A percentile compares a stretch with the other conserved stretches of the same genome.
Evolutionary conservation across 2,113 vertebrate genomes (phyloP).

Genomic region (Asarcornis scutulata): DNA sequence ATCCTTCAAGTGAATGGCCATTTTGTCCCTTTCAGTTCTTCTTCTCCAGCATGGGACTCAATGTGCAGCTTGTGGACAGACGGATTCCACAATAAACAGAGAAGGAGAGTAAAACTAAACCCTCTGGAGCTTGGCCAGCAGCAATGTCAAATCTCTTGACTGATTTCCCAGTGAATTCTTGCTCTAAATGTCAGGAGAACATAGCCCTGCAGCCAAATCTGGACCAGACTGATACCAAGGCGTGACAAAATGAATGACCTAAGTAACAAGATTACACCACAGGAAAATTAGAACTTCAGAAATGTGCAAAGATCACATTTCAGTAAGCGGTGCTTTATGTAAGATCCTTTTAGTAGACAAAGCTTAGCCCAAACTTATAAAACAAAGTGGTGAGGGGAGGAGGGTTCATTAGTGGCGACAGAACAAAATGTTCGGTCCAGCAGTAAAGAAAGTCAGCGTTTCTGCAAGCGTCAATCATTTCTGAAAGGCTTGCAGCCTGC

Average conservation of each 20-base stretch:
- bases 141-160: conserved; percentile 79
- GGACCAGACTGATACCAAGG: conserved; percentile 47
- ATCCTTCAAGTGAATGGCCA: conserved; percentile 56
- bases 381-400: background rate
- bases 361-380: conserved; percentile 4
- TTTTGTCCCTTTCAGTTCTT: conserved; percentile 57
- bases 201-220: conserved; percentile 63
- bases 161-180: conserved; percentile 83
- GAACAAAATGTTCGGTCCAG: background rate
- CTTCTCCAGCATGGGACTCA: conserved; percentile 48
- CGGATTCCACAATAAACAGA: conserved; percentile 54
- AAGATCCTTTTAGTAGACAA: conserved; percentile 40
- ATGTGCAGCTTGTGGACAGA: conserved; percentile 47
- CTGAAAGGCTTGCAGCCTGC: conserved; percentile 7
- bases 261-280: conserved; percentile 15
- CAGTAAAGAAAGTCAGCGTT: background rate
- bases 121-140: conserved; percentile 70
- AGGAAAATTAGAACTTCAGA: conserved; percentile 52
- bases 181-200: conserved; percentile 80
- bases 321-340: conserved; percentile 5
- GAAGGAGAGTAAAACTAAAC: conserved; percentile 77
- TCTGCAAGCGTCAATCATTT: background rate
- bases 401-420: background rate
- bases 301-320: conserved; percentile 55
- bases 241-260: conserved; percentile 65